These are phyloP conservation scores for Amphipyra tragopoginis DNA, from an alignment of 2,888 invertebrate species.

Conservation along the genomic window DNA sequence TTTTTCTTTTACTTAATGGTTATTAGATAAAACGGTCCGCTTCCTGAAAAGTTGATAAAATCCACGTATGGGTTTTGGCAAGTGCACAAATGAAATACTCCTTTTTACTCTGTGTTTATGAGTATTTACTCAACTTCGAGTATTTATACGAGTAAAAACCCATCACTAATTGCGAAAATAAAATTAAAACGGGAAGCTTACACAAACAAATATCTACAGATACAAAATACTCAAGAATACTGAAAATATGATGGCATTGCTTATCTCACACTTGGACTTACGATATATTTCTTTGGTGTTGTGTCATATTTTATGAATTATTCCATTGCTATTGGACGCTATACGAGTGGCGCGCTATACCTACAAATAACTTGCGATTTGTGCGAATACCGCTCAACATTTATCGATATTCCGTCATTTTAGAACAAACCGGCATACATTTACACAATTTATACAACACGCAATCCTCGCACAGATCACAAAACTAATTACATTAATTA, in stretches of 20 bases:
- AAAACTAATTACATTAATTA: conserved; percentile 69
- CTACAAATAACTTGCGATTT: conserved; percentile 65
- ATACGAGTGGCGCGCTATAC: conserved; percentile 78
- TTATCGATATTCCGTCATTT: conserved; percentile 47
- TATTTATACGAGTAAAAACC: no score
- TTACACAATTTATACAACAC: conserved; percentile 64
- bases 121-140: no score
- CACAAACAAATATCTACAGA: conserved; percentile 50
- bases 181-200: conserved; percentile 26
- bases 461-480: conserved; percentile 68
- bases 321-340: conserved; percentile 86
- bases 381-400: conserved; percentile 62
- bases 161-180: not conserved
- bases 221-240: conserved; percentile 84
- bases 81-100: no score
- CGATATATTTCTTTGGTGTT: conserved; percentile 88
- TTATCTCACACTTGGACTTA: conserved; percentile 80
- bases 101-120: no score
- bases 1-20: no score
- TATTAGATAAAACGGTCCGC: no score
- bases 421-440: conserved; percentile 51
- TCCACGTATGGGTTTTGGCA: no score
- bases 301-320: conserved; percentile 80
- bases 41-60: no score
- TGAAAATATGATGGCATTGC: conserved; percentile 84